These are phyloP conservation scores for Bolborhynchus lineola DNA, from an alignment of 2,113 vertebrate species.

Conservation along the genomic window DNA sequence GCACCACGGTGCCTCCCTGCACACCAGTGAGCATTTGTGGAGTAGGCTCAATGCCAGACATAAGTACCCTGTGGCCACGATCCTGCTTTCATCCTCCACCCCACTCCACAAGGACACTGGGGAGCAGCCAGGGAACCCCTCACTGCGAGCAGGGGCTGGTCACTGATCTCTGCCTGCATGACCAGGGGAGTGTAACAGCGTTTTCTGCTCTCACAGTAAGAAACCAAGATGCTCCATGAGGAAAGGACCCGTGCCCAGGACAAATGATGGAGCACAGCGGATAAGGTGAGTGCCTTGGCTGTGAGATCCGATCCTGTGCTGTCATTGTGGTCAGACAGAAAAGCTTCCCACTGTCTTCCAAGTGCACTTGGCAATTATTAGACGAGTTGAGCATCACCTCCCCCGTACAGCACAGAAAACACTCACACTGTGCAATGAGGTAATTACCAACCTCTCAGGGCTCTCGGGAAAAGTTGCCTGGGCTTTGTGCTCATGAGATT, in stretches of 20 bases:
- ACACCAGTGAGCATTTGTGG: accelerated
- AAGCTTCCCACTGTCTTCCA: not conserved
- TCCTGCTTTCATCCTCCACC: not conserved
- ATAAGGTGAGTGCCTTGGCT: constrained; percentile 18
- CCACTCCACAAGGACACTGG: not conserved
- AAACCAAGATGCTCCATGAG: not conserved
- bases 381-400: not conserved
- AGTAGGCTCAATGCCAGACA: not conserved
- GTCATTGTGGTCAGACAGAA: not conserved
- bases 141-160: not conserved
- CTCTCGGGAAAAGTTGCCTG: not conserved
- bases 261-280: not conserved
- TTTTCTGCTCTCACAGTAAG: constrained; percentile 3
- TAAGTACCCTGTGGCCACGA: not conserved
- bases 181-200: not conserved
- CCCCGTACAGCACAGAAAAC: not conserved
- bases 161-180: not conserved
- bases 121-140: not conserved
- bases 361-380: not conserved
- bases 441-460: not conserved
- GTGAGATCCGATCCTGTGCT: not conserved
- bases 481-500: not conserved
- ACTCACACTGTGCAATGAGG: not conserved
- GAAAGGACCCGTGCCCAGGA: not conserved
- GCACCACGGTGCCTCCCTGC: not conserved